Percentiles rank a stretch among this genome's conserved stretches.
These are phyloP conservation scores for Haliaeetus leucogaster DNA, from an alignment of 2,113 vertebrate species.

Conservation along the genomic window DNA sequence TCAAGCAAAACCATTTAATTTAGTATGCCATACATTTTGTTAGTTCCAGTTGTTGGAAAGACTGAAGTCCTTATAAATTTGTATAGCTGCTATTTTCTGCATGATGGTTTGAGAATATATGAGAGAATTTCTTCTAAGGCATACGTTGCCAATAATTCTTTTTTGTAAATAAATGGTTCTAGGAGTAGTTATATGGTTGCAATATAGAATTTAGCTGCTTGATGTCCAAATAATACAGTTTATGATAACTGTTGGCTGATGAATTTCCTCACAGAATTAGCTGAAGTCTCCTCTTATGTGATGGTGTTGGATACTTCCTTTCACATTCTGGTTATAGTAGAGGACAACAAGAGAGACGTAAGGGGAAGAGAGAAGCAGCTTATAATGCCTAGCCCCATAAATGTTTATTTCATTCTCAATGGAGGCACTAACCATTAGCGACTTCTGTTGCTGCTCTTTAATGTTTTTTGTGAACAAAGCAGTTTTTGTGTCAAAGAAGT, in stretches of 20 bases:
- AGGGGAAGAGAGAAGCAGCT: background rate
- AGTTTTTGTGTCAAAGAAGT: background rate
- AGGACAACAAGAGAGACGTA: background rate
- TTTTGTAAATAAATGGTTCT: background rate
- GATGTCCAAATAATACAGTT: background rate
- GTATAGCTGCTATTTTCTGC: background rate
- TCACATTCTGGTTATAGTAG: background rate
- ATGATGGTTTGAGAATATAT: background rate
- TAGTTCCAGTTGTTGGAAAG: background rate
- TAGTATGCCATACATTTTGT: background rate
- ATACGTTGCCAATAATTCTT: background rate
- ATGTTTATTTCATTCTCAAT: background rate
- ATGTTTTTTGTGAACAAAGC: background rate
- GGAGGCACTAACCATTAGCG: background rate
- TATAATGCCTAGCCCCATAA: background rate
- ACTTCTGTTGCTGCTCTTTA: background rate
- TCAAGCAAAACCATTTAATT: conserved; percentile 6
- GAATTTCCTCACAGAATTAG: background rate
- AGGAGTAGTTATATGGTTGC: background rate
- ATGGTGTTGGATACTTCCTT: background rate
- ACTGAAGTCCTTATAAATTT: background rate
- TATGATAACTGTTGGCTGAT: background rate
- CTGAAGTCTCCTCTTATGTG: background rate
- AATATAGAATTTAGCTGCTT: background rate
- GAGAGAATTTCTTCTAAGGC: background rate